Percentiles rank a stretch among this genome's conserved stretches.
Conservation (phyloP, 2,113 vertebrate genomes). For the Sebastes fasciatus region DNA sequence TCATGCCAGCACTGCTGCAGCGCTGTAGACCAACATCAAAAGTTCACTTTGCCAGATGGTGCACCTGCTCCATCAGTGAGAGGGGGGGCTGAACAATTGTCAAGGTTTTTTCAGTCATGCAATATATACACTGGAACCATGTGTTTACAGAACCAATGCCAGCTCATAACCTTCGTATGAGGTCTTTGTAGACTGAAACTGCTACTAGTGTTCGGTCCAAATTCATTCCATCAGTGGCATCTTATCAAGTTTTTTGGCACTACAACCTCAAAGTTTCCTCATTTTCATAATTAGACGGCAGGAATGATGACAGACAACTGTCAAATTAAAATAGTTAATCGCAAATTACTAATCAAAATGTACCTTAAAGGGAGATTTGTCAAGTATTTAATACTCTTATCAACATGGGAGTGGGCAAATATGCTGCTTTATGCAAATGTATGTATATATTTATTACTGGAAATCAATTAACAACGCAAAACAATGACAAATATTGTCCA, state of each 20-base stretch:
- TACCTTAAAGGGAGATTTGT: too few relatives aligned
- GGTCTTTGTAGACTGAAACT: constrained; percentile 2
- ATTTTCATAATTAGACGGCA: neutral
- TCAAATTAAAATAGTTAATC: neutral
- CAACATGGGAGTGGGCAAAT: too few relatives aligned
- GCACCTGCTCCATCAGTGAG: constrained; percentile 69
- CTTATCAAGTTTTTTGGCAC: neutral
- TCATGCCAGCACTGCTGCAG: constrained; percentile 40
- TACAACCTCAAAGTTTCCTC: neutral
- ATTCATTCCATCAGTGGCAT: neutral
- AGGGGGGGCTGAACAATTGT: constrained; percentile 6
- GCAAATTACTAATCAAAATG: too few relatives aligned
- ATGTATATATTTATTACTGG: too few relatives aligned
- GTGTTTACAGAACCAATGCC: constrained; percentile 37
- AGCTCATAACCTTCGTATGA: constrained; percentile 39
- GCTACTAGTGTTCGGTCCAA: neutral
- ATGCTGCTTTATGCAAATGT: too few relatives aligned
- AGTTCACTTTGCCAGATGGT: constrained; percentile 57
- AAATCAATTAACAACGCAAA: too few relatives aligned
- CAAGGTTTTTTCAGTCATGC: constrained; percentile 42
- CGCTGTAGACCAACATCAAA: constrained; percentile 22
- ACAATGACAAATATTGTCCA: too few relatives aligned
- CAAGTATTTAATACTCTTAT: too few relatives aligned
- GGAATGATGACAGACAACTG: neutral
- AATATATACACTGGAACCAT: constrained; percentile 15